Evolutionary conservation across 2,888 invertebrate genomes (phyloP), one percentile per base, ranked within the genome.

Genomic region (Chorisops tibialis): DNA sequence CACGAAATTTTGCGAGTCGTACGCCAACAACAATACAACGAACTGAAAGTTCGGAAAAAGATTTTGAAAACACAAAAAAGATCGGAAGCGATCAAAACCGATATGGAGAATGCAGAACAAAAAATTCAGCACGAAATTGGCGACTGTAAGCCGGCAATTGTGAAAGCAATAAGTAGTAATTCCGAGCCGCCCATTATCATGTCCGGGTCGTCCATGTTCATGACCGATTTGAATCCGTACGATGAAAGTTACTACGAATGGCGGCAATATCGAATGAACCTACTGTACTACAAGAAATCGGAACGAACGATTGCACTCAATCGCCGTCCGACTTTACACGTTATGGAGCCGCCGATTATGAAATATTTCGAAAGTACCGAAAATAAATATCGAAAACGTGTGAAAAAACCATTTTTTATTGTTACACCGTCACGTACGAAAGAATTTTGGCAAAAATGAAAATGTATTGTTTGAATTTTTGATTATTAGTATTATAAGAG

Each of bases 261-360:
- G 21, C 65, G 69, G 3, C 66, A 70, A 61, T 61, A 65, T 48
- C 47, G 43, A n/a, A 51, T 67, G 45, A 70, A 70, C 65, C 49
- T 67, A n/a, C 56, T 69, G 47, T 64, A 66, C 56, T 69, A 70
- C 51, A 70, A 69, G 60, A 70, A 70, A 62, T 70, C 70, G 0
- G 52, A 65, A 16, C 59, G 61, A 39, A 63, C 67, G 3, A 35
- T 70, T 12, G 62, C 63, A n/a, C 63, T 70, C 12, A 70, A 70
- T 54, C 51, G 63, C 22, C 65, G 66, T 9, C 62, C 68, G n/a
- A 51, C 16, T 11, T 39, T 60, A 24, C 19, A 45, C 14, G 2
- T 30, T 2, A 43, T 45, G 30, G 14, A 38, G n/a, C 56, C 56
- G n/a, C 45, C 56, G 6, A 45, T 45, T n/a, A 14, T 56, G 14